A percentile compares a stretch with the other conserved stretches of the same genome.
Conservation (phyloP, 2,797 vertebrate species). For the Lagodon rhomboides region DNA sequence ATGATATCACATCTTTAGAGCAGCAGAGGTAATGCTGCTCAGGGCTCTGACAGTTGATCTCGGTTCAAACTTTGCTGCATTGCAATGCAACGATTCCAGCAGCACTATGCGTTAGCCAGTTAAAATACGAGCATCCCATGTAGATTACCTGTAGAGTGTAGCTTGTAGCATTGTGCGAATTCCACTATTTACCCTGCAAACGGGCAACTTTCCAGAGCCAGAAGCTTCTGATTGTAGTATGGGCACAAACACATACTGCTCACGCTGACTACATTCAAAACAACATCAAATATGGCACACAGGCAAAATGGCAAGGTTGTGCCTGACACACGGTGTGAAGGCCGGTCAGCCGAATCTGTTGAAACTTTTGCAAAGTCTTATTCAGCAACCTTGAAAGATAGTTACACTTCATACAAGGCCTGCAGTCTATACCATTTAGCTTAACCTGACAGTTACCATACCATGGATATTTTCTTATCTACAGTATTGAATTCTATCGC, state of each 20-base stretch:
- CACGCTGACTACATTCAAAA: slow-evolving; percentile 20
- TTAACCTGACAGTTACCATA: too few relatives aligned
- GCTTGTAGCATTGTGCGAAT: slow-evolving; percentile 14
- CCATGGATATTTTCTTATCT: too few relatives aligned
- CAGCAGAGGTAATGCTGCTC: slow-evolving; percentile 16
- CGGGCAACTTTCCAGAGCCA: slow-evolving; percentile 20
- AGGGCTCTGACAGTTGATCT: slow-evolving; percentile 15
- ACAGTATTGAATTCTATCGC: too few relatives aligned
- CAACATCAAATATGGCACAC: slow-evolving; percentile 7
- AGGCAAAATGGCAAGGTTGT: not conserved
- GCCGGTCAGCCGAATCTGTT: not conserved
- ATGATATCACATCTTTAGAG: slow-evolving; percentile 5
- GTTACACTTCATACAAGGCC: too few relatives aligned
- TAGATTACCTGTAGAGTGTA: not conserved
- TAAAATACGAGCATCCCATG: not conserved
- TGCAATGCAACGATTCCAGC: slow-evolving; percentile 16
- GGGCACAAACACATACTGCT: slow-evolving; percentile 6
- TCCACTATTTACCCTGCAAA: slow-evolving; percentile 28
- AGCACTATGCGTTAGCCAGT: not conserved
- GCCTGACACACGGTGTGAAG: not conserved
- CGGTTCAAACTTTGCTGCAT: slow-evolving; percentile 15
- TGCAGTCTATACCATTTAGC: too few relatives aligned
- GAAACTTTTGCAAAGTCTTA: slow-evolving; percentile 18
- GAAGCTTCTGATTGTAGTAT: slow-evolving; percentile 17
- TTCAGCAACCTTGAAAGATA: not conserved